Evolutionary conservation across 1,140 invertebrate species (phyloP).

Genomic region (Parasteatoda tepidariorum): DNA sequence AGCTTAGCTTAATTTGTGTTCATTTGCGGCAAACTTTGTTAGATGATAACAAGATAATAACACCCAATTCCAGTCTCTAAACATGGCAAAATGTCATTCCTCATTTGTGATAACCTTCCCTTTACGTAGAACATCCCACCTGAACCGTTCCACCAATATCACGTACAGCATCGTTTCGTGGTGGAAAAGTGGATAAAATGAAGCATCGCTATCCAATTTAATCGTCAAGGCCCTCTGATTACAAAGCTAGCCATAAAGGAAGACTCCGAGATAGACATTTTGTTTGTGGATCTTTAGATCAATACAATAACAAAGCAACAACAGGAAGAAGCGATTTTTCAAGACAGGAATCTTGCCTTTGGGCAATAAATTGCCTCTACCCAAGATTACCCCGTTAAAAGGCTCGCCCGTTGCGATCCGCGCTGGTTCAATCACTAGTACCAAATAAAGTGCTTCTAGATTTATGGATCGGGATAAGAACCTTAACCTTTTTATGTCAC

Average conservation of each 20-base stretch:
- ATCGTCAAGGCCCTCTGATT: constrained; percentile 25
- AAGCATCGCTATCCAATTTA: neutral
- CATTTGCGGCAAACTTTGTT: no score
- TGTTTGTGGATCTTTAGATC: constrained; percentile 31
- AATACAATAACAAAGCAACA: constrained; percentile 52
- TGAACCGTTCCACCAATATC: neutral
- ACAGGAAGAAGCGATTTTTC: constrained; percentile 29
- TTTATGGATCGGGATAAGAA: constrained; percentile 56
- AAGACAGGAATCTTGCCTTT: constrained; percentile 41
- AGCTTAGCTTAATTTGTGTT: no score
- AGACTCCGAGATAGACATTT: constrained; percentile 31
- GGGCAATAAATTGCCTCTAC: constrained; percentile 40
- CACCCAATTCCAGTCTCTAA: no score
- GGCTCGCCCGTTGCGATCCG: constrained; percentile 22
- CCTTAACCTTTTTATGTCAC: constrained; percentile 57
- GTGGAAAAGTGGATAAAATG: constrained; percentile 9
- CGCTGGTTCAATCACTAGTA: constrained; percentile 46
- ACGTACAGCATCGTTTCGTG: constrained; percentile 7
- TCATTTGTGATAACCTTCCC: neutral
- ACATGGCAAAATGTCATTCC: neutral
- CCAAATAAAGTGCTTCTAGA: constrained; percentile 55
- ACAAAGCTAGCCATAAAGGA: constrained; percentile 14
- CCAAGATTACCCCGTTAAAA: constrained; percentile 50
- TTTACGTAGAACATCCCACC: neutral
- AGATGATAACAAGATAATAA: no score